A percentile compares a stretch with the other conserved stretches of the same genome.
Conservation (phyloP, 2,797 vertebrate genomes). For the Psittacula derbiana region DNA sequence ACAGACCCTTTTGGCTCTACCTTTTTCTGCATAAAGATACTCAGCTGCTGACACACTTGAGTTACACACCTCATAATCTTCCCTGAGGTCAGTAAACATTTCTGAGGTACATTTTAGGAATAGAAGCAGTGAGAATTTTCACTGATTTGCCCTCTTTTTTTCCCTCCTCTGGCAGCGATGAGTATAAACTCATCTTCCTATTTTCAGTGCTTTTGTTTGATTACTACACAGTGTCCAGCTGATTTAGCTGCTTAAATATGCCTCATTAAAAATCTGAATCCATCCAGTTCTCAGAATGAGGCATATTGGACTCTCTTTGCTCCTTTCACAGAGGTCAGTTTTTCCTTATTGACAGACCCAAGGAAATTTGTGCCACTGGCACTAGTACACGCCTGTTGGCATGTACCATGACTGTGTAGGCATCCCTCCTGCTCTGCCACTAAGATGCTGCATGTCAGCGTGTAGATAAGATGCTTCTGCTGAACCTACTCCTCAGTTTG, state of each 20-base stretch:
- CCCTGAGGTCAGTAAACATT: background rate
- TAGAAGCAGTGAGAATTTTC: background rate
- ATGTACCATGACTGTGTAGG: rapidly evolving
- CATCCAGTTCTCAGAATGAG: background rate
- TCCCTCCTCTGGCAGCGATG: background rate
- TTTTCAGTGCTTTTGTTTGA: background rate
- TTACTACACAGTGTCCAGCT: background rate
- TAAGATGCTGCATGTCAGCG: background rate
- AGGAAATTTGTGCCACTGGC: background rate
- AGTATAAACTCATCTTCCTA: background rate
- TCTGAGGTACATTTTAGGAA: background rate
- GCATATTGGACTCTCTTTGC: background rate
- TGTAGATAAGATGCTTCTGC: background rate
- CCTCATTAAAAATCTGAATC: background rate
- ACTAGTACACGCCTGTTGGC: background rate
- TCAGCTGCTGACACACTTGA: background rate
- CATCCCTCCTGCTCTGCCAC: background rate
- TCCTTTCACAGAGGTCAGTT: background rate
- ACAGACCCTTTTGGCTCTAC: background rate
- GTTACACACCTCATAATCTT: background rate
- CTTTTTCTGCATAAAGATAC: background rate
- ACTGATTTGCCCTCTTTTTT: background rate
- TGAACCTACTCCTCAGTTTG: rapidly evolving
- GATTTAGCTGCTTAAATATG: background rate
- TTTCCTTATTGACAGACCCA: background rate